phyloP scores from a whole-genome alignment of 2,888 invertebrate species.

The Eupithecia subumbrata region DNA sequence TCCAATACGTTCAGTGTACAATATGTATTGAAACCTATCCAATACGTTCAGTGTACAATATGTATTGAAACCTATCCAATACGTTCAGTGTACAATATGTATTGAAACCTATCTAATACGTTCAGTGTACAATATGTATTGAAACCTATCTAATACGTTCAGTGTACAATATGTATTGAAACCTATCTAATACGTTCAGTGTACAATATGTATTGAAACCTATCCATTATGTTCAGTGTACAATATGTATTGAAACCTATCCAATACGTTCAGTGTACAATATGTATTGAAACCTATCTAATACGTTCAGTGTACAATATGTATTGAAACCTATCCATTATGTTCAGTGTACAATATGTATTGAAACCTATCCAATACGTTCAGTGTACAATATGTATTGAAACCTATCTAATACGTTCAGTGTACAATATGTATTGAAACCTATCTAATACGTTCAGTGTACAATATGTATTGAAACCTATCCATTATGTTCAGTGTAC shows the following conservation, averaged over 20 bases:
- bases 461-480: neutral
- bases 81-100: neutral
- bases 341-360: neutral
- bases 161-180: neutral
- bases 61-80: constrained; percentile 4
- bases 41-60: neutral
- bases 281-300: constrained; percentile 2
- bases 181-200: neutral
- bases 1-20: neutral
- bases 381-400: neutral
- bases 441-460: neutral
- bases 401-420: too few relatives aligned
- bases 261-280: neutral
- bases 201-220: neutral
- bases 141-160: too few relatives aligned
- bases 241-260: neutral
- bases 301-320: neutral
- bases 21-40: neutral
- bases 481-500: constrained; percentile 2
- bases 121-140: neutral
- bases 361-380: constrained; percentile 1
- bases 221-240: constrained; percentile 1
- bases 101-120: too few relatives aligned
- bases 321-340: constrained; percentile 6
- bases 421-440: neutral